Evolutionary conservation across 2,888 invertebrate genomes (phyloP).

Genomic region (Sesia apiformis): DNA sequence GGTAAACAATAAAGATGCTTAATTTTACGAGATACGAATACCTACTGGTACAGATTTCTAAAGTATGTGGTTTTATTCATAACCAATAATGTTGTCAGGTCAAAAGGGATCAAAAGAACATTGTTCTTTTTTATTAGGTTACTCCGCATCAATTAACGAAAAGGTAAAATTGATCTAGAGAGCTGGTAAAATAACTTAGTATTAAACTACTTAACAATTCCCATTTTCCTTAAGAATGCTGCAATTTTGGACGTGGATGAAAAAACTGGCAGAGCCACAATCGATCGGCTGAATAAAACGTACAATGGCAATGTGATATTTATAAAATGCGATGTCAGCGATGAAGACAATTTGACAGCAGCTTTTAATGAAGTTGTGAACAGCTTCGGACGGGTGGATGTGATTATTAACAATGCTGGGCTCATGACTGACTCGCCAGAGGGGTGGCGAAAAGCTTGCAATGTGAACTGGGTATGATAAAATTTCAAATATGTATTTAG

Average conservation of each 20-base stretch:
- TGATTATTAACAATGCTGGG: slow-evolving; percentile 6
- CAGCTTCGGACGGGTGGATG: slow-evolving; percentile 5
- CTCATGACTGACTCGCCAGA: slow-evolving; percentile 3
- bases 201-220: too few species aligned
- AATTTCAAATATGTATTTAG: not conserved
- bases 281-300: slow-evolving; percentile 19
- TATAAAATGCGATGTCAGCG: slow-evolving; percentile 33
- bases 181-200: too few species aligned
- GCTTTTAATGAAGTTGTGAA: slow-evolving; percentile 25
- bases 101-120: too few species aligned
- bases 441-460: not conserved
- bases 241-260: slow-evolving; percentile 33
- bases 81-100: too few species aligned
- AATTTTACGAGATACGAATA: too few species aligned
- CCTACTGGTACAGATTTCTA: too few species aligned
- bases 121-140: too few species aligned
- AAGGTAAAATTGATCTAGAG: too few species aligned
- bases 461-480: slow-evolving; percentile 3
- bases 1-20: too few species aligned
- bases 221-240: slow-evolving; percentile 16
- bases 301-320: slow-evolving; percentile 25
- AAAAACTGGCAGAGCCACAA: slow-evolving; percentile 21
- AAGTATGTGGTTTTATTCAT: too few species aligned
- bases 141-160: too few species aligned
- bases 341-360: slow-evolving; percentile 22